Evolutionary conservation across 2,797 vertebrate genomes (phyloP), one percentile per base, ranked within the genome.

Genomic region (Manis pentadactyla): DNA sequence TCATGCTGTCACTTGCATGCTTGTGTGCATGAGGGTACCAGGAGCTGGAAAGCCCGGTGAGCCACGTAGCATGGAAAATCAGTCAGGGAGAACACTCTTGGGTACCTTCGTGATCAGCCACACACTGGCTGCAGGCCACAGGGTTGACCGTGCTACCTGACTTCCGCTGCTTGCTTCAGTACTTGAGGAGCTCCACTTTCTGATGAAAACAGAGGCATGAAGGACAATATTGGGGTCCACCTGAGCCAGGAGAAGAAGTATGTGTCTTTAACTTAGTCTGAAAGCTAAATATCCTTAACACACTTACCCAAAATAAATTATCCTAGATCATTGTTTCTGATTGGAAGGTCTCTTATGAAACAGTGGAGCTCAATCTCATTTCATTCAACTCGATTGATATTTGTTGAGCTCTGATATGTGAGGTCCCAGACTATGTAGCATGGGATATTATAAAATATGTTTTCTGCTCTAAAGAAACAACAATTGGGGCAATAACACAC

Each of bases 41-140:
- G 55, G 17, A 23, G 34, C 66, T 18, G 19, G 75, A 21, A 64
- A 37, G 15, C 49, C 46, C 4, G 9, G n/a, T 0, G 23, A 77
- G 61, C 21, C 23, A 37, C 71, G 0, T 1, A 81, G 17, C 74
- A 34, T 4, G 1, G 21, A 7, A 69, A 78, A 64, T 53, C 64
- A 75, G n/a, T 92, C 18, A 12, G 63, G 5, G 37, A 75, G 17
- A 73, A 3, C 25, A 1, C 4, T 91, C 5, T 21, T 10, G 29
- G 34, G 27, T 95, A 98, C 96, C 97, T 98, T 98, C 25, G 94
- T 97, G 86, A 98, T 95, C 21, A 97, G 81, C 97, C 97, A 97
- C 34, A 97, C 25, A 1, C 97, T 94, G 95, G 96, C 95, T 90
- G 87, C 90, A 84, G 97, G 79, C 94, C 95, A 97, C 19, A 90